These are phyloP conservation scores for Poeciliopsis presidionis DNA, from an alignment of 2,797 vertebrate species.

Conservation along the genomic window DNA sequence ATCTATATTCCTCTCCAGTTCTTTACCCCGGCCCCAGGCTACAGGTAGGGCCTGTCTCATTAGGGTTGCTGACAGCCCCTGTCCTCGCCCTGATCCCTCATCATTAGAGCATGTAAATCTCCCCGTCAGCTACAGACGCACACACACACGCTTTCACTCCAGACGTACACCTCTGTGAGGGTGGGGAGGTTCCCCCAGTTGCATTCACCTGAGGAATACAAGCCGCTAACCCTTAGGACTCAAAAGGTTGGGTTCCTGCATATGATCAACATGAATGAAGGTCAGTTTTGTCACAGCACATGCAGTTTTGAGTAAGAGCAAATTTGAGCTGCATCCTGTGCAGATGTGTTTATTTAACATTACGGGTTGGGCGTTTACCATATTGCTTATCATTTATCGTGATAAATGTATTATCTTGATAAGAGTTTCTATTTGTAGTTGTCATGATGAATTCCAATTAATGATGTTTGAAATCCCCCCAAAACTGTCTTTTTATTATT, in stretches of 20 bases:
- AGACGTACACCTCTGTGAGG: conserved; percentile 36
- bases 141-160: conserved; percentile 44
- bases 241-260: conserved; percentile 35
- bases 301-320: conserved; percentile 21
- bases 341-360: conserved; percentile 5
- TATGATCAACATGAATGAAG: conserved; percentile 38
- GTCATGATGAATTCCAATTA: too few species aligned
- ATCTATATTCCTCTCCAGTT: conserved; percentile 56
- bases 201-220: conserved; percentile 56
- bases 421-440: too few species aligned
- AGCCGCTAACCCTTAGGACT: conserved; percentile 51
- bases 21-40: conserved; percentile 68
- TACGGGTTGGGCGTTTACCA: too few species aligned
- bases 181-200: conserved; percentile 20
- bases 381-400: too few species aligned
- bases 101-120: conserved; percentile 86
- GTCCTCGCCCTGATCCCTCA: conserved; percentile 81
- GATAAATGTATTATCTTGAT: too few species aligned
- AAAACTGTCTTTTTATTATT: too few species aligned
- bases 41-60: conserved; percentile 73
- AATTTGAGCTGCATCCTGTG: not conserved
- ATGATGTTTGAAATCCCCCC: too few species aligned
- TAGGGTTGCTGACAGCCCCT: conserved; percentile 81
- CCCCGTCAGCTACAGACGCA: conserved; percentile 71
- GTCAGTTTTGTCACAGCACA: conserved; percentile 26